A percentile compares a stretch with the other conserved stretches of the same genome.
Conservation (phyloP, 23 tunicate species). For the Phallusia fumigata region DNA sequence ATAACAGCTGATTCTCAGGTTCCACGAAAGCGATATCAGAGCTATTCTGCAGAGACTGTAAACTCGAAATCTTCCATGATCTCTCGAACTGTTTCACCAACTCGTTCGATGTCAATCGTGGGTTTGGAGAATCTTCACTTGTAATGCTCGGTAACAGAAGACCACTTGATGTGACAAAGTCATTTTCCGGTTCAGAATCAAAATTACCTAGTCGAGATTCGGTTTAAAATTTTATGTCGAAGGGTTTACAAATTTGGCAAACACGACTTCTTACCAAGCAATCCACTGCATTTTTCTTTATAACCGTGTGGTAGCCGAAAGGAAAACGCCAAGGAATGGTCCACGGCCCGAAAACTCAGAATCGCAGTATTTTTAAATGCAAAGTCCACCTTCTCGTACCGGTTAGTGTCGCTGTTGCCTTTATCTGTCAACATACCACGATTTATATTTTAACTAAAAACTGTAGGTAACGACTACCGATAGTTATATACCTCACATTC, state of each 20-base stretch:
- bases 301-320: conserved; percentile 33
- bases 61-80: conserved; percentile 35
- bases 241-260: background rate
- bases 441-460: no score
- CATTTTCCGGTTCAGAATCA: conserved; percentile 60
- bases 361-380: conserved; percentile 24
- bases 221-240: background rate
- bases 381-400: conserved; percentile 25
- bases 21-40: background rate
- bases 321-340: conserved; percentile 30
- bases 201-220: conserved; percentile 40
- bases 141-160: conserved; percentile 32
- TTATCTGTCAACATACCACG: no score
- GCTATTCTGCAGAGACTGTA: background rate
- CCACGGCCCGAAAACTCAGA: conserved; percentile 37
- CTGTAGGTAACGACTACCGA: no score
- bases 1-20: background rate
- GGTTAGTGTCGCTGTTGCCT: background rate
- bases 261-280: conserved; percentile 32
- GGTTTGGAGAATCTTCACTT: background rate
- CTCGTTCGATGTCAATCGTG: conserved; percentile 31
- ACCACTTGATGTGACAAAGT: conserved; percentile 58
- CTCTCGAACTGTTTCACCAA: conserved; percentile 29
- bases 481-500: no score
- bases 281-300: conserved; percentile 25